Evolutionary conservation across 2,113 vertebrate species (phyloP), one percentile per base, ranked within the genome.

Genomic region (Morone saxatilis): DNA sequence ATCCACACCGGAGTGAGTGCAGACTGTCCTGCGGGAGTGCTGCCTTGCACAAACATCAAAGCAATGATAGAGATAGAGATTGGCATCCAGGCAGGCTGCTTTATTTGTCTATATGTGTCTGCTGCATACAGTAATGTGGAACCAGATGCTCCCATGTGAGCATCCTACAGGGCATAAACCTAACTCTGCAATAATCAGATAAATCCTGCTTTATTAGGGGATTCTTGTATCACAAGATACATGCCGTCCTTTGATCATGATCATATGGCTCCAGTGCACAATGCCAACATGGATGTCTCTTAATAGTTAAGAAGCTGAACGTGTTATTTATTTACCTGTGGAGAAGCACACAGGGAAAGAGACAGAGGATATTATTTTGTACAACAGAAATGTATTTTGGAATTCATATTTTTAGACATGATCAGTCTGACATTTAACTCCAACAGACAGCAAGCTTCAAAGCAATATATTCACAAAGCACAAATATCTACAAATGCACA

Each of bases 41-140:
- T 63, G 76, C 86, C 66, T 87, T 13, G 40, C 70, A 16, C 11
- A 9, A 82, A 91, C 89, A 88, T 93, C 88, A 93, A 92, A 91
- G 91, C 76, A 22, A n/a, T 62, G 62, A 82, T 76, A 60, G 31
- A 80, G 60, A 85, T 1, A n/a, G n/a, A n/a, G 70, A 74, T 41
- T 85, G 82, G 83, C 88, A 88, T 81, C 75, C 78, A 54, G 25
- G 69, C 76, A 20, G 71, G 56, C 73, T 74, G 82, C 77, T 60
- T 80, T 57, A 71, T 69, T 78, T 56, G 53, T 62, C 75, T 88
- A 48, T 86, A 73, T 75, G 71, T 69, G 45, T 82, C 77, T 77
- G 36, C 79, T 76, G 76, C 70, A 70, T 68, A 70, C 47, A 53
- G 51, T 83, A 82, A 78, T 63, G 61, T 78, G 79, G n/a, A 84